Evolutionary conservation across 2,113 vertebrate species (phyloP), one percentile per base, ranked within the genome.

Genomic region (Caranx ignobilis): DNA sequence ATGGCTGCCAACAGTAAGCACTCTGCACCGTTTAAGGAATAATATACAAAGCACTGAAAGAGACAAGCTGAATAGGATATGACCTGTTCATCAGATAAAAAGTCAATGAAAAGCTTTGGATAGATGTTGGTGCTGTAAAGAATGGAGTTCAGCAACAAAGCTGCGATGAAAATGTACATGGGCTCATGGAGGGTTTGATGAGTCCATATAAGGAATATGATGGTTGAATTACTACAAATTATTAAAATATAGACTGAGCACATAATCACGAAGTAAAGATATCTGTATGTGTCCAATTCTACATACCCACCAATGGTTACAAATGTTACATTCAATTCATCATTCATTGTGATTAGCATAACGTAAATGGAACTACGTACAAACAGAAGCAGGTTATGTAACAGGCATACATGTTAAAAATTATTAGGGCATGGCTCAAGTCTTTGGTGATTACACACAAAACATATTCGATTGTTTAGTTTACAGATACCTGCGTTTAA

Each of bases 161-260:
- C 89, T n/a, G 89, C 86, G 41, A 90, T 85, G n/a, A 90, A 84
- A 55, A 86, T 66, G 56, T 90, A 88, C 85, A 90, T 90, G 0
- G 88, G 88, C 35, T 87, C 70, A 69, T 90, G 86, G 7, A 90
- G 78, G 45, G 11, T 71, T 59, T 71, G 31, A 2, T 82, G 65
- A 45, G 48, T 45, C 60, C 69, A 66, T 6, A 88, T 77, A 0
- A 88, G 43, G 5, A 11, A 84, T 1, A 88, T 19, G 19, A 87
- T 72, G 1, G 66, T 79, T 0, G 13, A 69, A 57, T 90, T 90
- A 72, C 61, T 37, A 32, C 64, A 81, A 1, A 87, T n/a, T n/a
- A 88, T 82, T 1, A 84, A 37, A 56, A 82, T 7, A 63, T 87
- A 87, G 0, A 35, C 57, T 39, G 15, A 67, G 18, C 81, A 74